These are phyloP conservation scores for Etia nguti DNA, from an alignment of 2,113 vertebrate genomes.

Conservation along the genomic window DNA sequence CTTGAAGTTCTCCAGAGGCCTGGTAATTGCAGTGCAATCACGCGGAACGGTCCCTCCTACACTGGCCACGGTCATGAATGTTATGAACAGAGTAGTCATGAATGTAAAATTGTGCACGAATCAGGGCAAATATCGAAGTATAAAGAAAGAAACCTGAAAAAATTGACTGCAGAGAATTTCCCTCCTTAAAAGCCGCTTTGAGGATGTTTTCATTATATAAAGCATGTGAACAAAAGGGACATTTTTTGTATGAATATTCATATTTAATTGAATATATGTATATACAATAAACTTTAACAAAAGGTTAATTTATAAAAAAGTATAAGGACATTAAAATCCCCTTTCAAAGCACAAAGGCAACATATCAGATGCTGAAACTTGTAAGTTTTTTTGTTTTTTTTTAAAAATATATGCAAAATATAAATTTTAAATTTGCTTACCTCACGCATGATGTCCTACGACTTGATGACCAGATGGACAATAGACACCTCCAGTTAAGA, in stretches of 20 bases:
- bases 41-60: not conserved
- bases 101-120: not conserved
- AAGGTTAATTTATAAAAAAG: not conserved
- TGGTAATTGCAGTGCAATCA: not conserved
- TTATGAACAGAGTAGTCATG: not conserved
- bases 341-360: not conserved
- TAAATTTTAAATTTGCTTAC: not conserved
- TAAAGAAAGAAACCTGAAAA: not conserved
- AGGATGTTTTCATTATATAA: not conserved
- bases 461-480: not conserved
- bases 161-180: not conserved
- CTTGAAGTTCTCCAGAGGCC: not conserved
- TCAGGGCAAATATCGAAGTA: not conserved
- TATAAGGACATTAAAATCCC: not conserved
- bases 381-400: not conserved
- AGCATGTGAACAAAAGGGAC: not conserved
- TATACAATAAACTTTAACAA: not conserved
- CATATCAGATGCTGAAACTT: not conserved
- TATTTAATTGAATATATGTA: not conserved
- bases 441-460: not conserved
- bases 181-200: not conserved
- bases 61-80: not conserved
- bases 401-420: not conserved
- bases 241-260: not conserved
- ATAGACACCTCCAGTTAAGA: not conserved